phyloP scores from a whole-genome alignment of 2,888 invertebrate species.

The Melanostoma scalare region DNA sequence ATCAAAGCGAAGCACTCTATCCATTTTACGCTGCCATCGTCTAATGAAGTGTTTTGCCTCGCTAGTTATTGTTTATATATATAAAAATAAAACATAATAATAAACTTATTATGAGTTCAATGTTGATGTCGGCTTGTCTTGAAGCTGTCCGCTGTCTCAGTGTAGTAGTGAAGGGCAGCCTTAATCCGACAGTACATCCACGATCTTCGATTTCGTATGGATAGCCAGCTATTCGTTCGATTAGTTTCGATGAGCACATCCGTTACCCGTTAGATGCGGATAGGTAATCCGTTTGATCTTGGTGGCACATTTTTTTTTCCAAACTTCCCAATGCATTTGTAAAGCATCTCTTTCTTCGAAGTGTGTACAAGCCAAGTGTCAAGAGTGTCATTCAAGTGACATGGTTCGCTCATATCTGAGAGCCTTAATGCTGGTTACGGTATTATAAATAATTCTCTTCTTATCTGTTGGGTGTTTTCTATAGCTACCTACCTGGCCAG shows the following conservation, averaged over 20 bases:
- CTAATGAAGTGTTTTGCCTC: slow-evolving; percentile 66
- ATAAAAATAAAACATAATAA: slow-evolving; percentile 15
- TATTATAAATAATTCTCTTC: slow-evolving; percentile 61
- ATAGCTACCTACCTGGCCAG: slow-evolving; percentile 51
- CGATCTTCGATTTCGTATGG: slow-evolving; percentile 51
- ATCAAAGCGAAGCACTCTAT: slow-evolving; percentile 38
- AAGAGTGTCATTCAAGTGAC: slow-evolving; percentile 67
- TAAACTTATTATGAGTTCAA: slow-evolving; percentile 55
- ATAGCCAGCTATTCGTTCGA: slow-evolving; percentile 54
- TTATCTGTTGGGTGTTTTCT: slow-evolving; percentile 58
- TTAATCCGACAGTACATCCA: slow-evolving; percentile 60
- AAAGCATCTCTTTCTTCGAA: slow-evolving; percentile 38
- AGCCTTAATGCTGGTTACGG: slow-evolving; percentile 48
- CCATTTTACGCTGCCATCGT: slow-evolving; percentile 41
- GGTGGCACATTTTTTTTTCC: slow-evolving; percentile 42
- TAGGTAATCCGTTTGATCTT: slow-evolving; percentile 57
- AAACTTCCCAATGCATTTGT: slow-evolving; percentile 55
- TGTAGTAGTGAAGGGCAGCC: slow-evolving; percentile 43
- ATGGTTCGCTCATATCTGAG: slow-evolving; percentile 62
- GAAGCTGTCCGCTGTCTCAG: slow-evolving; percentile 11
- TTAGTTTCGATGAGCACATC: slow-evolving; percentile 69
- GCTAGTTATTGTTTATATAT: slow-evolving; percentile 58
- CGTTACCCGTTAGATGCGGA: slow-evolving; percentile 27
- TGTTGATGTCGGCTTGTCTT: slow-evolving; percentile 38
- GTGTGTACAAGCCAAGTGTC: slow-evolving; percentile 58